These are phyloP conservation scores for Blastobasis lacticolella DNA, from an alignment of 2,888 invertebrate genomes.

Conservation along the genomic window DNA sequence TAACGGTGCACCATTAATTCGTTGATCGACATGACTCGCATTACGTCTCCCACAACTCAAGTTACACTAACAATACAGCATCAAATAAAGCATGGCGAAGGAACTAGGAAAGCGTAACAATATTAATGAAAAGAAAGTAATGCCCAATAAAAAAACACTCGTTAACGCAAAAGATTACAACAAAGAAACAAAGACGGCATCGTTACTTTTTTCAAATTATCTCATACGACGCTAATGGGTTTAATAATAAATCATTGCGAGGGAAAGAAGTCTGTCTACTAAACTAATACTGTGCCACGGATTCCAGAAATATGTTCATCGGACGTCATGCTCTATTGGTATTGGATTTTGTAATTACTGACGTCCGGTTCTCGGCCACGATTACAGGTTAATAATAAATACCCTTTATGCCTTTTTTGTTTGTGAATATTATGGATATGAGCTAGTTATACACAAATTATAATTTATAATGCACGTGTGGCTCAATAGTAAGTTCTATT, in stretches of 20 bases:
- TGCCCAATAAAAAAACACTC: not conserved
- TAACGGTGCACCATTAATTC: too few species aligned
- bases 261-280: not conserved
- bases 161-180: not conserved
- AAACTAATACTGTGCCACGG: not conserved
- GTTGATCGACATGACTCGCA: too few species aligned
- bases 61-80: too few species aligned
- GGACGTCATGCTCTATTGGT: slow-evolving; percentile 45
- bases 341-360: slow-evolving; percentile 37
- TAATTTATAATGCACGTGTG: too few species aligned
- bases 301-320: slow-evolving; percentile 3
- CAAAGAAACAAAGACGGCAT: not conserved
- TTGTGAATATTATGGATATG: too few species aligned
- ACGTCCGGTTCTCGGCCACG: slow-evolving; percentile 36
- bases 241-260: slow-evolving; percentile 1
- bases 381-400: slow-evolving; percentile 25
- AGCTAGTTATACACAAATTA: too few species aligned
- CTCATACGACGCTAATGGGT: not conserved
- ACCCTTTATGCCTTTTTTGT: slow-evolving; percentile 23
- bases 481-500: too few species aligned
- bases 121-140: too few species aligned
- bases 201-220: not conserved
- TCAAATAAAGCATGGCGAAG: too few species aligned
- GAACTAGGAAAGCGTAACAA: too few species aligned
- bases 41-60: too few species aligned